Conservation (phyloP, 23 tunicate species). For the Ciona savignyi region DNA sequence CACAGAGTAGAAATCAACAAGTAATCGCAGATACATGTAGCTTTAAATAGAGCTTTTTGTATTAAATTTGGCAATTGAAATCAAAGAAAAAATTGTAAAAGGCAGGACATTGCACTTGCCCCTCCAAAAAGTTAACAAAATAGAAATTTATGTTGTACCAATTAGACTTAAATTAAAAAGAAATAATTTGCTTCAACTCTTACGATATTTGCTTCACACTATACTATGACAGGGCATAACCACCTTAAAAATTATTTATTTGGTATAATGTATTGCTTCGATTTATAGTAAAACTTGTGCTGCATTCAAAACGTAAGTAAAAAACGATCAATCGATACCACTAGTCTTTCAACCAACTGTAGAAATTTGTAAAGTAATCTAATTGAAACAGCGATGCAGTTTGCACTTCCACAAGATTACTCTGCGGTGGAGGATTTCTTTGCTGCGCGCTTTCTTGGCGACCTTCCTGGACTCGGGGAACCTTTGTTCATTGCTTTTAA, state of each 20-base stretch:
- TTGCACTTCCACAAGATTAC: background rate
- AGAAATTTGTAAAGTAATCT: background rate
- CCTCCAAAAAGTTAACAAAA: background rate
- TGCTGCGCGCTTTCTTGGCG: background rate
- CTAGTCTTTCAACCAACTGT: background rate
- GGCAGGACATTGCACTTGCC: background rate
- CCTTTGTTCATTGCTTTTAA: conserved; percentile 51
- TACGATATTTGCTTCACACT: background rate
- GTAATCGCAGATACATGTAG: too few species aligned
- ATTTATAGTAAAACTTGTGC: background rate
- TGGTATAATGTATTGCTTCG: background rate
- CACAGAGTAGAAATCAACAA: background rate
- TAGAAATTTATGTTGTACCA: background rate
- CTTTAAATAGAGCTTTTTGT: too few species aligned
- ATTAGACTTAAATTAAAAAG: background rate
- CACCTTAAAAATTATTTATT: background rate
- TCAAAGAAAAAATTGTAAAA: too few species aligned
- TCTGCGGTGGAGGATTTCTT: background rate
- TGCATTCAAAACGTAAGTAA: background rate
- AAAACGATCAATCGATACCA: background rate
- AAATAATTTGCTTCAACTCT: background rate
- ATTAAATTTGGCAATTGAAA: too few species aligned
- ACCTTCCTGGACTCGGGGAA: background rate
- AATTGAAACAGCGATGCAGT: conserved; percentile 1
- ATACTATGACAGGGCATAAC: background rate